phyloP scores from a whole-genome alignment of 2,113 vertebrate genomes.

The Centropristis striata region DNA sequence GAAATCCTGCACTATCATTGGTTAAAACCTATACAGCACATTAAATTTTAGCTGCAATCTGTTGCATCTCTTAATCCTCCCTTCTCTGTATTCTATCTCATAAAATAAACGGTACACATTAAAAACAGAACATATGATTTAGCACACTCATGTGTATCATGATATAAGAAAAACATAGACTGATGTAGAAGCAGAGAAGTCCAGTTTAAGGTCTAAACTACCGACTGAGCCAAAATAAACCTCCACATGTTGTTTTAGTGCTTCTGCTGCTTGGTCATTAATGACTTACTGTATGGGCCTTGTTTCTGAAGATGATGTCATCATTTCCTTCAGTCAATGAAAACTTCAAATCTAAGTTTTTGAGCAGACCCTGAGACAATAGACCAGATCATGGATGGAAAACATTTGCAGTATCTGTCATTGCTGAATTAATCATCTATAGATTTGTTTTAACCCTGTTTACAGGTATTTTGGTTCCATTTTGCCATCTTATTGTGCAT shows the following conservation, averaged over 20 bases:
- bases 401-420: not conserved
- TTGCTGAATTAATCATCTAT: not conserved
- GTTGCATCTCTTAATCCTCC: not conserved
- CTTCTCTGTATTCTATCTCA: not conserved
- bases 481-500: not conserved
- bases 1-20: not conserved
- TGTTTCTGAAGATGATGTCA: constrained; percentile 58
- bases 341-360: constrained; percentile 18
- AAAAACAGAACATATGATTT: constrained; percentile 22
- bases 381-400: not conserved
- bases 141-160: constrained; percentile 6
- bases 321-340: constrained; percentile 41
- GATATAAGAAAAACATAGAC: not conserved
- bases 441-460: not conserved
- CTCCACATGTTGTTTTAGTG: constrained; percentile 69
- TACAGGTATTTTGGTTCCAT: not conserved
- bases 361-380: not conserved
- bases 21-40: constrained; percentile 10
- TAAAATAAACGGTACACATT: constrained; percentile 14
- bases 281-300: constrained; percentile 35
- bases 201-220: constrained; percentile 45
- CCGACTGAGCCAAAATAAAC: constrained; percentile 69
- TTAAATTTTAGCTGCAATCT: not conserved
- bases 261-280: constrained; percentile 61
- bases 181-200: constrained; percentile 39